Base-by-base conservation (phyloP, 2,113 vertebrate species). In the Mesembrinibis cayennensis region DNA sequence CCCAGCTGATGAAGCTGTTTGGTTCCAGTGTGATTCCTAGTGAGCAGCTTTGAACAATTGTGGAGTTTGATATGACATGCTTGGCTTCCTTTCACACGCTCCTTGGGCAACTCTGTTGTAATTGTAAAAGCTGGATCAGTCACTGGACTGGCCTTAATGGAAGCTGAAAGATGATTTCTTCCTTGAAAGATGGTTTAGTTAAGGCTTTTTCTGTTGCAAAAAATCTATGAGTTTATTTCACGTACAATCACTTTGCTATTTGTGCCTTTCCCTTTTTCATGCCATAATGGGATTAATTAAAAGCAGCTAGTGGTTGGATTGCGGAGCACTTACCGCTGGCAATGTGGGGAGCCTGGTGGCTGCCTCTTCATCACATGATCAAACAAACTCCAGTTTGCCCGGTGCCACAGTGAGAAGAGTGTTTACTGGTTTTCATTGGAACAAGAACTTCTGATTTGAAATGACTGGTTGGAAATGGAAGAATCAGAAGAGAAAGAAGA, bases 301-400 rank as follows among this genome's bases (percentile, higher is more conserved):
- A 34, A 74, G 87, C n/a, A 22, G 69, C 21, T 34, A 23, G 55
- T 13, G 73, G n/a, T 4, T 15, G 85, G 55, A 42, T 59, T n/a
- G 59, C 6, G 1, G 50, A 61, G 25, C 59, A 96, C 97, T 97
- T 96, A 98, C 98, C 97, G 63, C 90, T 95, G 97, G 84, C 47
- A 20, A 30, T 20, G 10, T 59, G 59, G 47, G 73, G 82, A 96
- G 83, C 87, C 38, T 2, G 10, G 32, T 44, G 15, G 19, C 23
- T 73, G 56, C 88, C 66, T 59, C 30, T 52, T 82, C 87, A 92
- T 99, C 98, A 99, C 99, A 99, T 99, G 62, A 99, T 53, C 89
- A 98, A 98, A 95, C 99, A 99, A 40, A 99, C 99, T 72, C 99
- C 99, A 17, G 99, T 99, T 96, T 99, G 99, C 50, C 99, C 96